Evolutionary conservation across 2,888 invertebrate genomes (phyloP), one percentile per base, ranked within the genome.

Genomic region (Ptychoptera contaminata): DNA sequence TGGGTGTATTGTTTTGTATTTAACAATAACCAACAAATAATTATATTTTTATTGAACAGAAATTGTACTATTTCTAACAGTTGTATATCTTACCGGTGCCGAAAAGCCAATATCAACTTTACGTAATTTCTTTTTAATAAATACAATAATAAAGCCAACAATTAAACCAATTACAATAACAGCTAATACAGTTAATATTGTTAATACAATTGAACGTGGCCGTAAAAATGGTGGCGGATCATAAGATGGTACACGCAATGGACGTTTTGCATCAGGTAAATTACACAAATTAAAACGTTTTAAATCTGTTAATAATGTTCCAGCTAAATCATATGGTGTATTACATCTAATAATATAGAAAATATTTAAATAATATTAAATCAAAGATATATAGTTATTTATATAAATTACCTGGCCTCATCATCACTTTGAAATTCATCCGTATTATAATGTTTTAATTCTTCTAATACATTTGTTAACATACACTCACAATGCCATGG

Each of bases 401-500:
- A 11, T 23, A 23, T 34, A 8, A 5, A 34, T 12, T 32, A 41
- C 40, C 40, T 41, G 14, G 40, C 40, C 11, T 32, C 12, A n/a
- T 38, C 43, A 11, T 31, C 38, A 37, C 30, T 34, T 4, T 41
- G 45, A 23, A 35, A 37, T 16, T 37, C 32, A 35, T 31, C 6
- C 9, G 32, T 40, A 16, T 46, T 43, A 42, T 46, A 44, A 35
- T 47, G 36, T 8, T 46, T 37, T 16, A 49, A 43, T 23, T 45
- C 38, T 46, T 60, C 57, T 9, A 72, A 50, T 5, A 63, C 58
- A 44, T 56, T 53, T 37, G 61, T 40, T 41, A 65, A 48, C 2
- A 54, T 55, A 56, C 81, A 81, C 56, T 74, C 73, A 56, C 81
- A 81, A 36, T 71, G 60, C 71, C 81, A 75, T 43, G 68, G 72